phyloP scores from a whole-genome alignment of 2,888 invertebrate genomes.

The Nemapogon koenigi region DNA sequence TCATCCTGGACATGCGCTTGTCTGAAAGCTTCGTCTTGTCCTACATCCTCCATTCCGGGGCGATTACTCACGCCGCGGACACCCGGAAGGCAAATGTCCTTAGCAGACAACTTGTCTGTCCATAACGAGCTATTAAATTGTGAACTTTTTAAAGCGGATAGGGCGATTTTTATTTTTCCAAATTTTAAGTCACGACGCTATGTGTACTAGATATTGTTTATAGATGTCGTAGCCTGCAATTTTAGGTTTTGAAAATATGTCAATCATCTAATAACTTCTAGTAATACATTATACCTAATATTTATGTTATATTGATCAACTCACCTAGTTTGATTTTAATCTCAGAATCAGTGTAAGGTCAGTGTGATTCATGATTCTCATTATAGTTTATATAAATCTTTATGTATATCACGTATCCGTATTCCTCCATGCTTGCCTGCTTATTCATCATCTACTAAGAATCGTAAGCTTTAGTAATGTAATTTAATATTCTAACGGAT shows the following conservation, averaged over 20 bases:
- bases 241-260: too few species aligned
- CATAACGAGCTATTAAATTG: conserved; percentile 1
- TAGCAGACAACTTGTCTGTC: conserved; percentile 7
- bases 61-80: conserved; percentile 54
- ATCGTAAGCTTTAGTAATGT: conserved; percentile 5
- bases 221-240: too few species aligned
- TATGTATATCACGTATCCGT: conserved; percentile 12
- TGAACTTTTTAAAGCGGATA: too few species aligned
- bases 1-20: conserved; percentile 33
- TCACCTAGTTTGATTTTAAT: background rate
- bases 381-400: background rate
- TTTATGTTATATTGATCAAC: too few species aligned
- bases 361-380: background rate
- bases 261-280: too few species aligned
- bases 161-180: too few species aligned
- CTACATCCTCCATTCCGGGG: conserved; percentile 54
- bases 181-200: too few species aligned
- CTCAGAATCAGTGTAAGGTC: background rate
- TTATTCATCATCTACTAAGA: conserved; percentile 14
- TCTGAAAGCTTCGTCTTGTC: conserved; percentile 53
- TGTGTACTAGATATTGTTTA: too few species aligned
- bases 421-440: conserved; percentile 13
- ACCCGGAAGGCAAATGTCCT: conserved; percentile 36
- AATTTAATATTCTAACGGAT: background rate
- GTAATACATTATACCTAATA: too few species aligned